phyloP scores from a whole-genome alignment of 1,140 invertebrate genomes.

The Eciton burchellii region DNA sequence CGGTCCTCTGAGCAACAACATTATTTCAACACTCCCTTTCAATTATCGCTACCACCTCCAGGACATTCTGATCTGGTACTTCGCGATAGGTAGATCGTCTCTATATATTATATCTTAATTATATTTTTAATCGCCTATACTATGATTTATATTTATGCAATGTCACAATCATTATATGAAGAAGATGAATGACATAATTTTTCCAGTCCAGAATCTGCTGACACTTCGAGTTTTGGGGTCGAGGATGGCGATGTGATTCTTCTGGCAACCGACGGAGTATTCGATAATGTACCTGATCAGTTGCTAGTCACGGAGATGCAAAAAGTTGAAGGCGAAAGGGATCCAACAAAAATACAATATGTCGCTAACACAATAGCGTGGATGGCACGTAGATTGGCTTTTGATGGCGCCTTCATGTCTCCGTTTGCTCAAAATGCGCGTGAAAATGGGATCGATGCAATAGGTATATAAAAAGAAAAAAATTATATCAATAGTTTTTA shows the following conservation, averaged over 20 bases:
- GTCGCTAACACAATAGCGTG: conserved; percentile 97
- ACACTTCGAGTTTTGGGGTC: conserved; percentile 95
- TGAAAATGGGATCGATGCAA: conserved; percentile 96
- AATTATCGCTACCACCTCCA: conserved; percentile 96
- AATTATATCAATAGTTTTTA: neutral
- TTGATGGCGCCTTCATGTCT: conserved; percentile 97
- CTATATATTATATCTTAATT: neutral
- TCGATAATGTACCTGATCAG: conserved; percentile 98
- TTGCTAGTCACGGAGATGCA: conserved; percentile 93
- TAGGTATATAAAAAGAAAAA: conserved; percentile 88
- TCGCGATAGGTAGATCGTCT: conserved; percentile 90
- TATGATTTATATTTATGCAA: neutral
- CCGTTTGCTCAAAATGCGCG: conserved; percentile 97
- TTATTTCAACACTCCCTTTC: conserved; percentile 99
- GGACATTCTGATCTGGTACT: conserved; percentile 93
- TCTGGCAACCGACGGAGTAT: conserved; percentile 98
- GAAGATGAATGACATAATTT: conserved; percentile 3
- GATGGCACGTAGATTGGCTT: conserved; percentile 96
- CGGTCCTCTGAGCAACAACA: conserved; percentile 98
- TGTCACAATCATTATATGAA: neutral
- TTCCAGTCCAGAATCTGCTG: conserved; percentile 94
- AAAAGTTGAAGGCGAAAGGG: conserved; percentile 89
- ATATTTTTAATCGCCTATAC: conserved; percentile 21
- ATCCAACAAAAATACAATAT: conserved; percentile 92
- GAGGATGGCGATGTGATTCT: conserved; percentile 98